These are phyloP conservation scores for Drosophila nannoptera DNA, from an alignment of 1,140 invertebrate species.

Conservation along the genomic window DNA sequence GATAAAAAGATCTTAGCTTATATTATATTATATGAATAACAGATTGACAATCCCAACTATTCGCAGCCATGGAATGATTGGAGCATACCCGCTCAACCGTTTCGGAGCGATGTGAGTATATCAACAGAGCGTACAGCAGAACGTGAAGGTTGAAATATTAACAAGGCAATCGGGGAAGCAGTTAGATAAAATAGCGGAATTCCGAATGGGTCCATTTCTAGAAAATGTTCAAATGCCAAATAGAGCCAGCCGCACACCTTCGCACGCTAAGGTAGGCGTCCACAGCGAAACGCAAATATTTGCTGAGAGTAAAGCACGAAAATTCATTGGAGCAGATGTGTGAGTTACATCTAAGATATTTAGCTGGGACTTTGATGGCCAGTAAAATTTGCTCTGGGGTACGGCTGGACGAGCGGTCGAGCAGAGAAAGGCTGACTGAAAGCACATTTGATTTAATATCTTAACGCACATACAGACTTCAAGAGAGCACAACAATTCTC, in stretches of 20 bases:
- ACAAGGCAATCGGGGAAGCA: conserved; percentile 55
- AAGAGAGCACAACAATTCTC: conserved; percentile 40
- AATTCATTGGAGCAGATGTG: neutral
- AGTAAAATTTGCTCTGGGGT: conserved; percentile 12
- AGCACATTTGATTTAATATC: conserved; percentile 35
- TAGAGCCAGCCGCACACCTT: conserved; percentile 58
- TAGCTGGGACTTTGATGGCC: neutral
- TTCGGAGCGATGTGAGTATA: neutral
- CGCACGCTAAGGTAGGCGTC: conserved; percentile 36
- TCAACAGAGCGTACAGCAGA: conserved; percentile 29
- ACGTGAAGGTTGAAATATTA: conserved; percentile 67
- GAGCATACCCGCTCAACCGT: neutral
- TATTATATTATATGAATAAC: neutral
- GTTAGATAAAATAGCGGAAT: conserved; percentile 57
- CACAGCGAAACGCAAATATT: conserved; percentile 51
- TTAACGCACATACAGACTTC: conserved; percentile 30
- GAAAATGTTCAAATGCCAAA: conserved; percentile 58
- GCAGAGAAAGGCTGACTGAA: conserved; percentile 2
- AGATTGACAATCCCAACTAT: no score
- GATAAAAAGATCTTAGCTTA: no score
- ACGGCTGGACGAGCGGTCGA: conserved; percentile 8
- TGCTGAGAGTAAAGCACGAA: conserved; percentile 10
- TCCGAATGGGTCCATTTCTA: conserved; percentile 42
- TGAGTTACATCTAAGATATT: neutral
- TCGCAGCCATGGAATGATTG: neutral